Base-by-base conservation (phyloP, 2,113 vertebrate species). In the Megaleporinus macrocephalus region DNA sequence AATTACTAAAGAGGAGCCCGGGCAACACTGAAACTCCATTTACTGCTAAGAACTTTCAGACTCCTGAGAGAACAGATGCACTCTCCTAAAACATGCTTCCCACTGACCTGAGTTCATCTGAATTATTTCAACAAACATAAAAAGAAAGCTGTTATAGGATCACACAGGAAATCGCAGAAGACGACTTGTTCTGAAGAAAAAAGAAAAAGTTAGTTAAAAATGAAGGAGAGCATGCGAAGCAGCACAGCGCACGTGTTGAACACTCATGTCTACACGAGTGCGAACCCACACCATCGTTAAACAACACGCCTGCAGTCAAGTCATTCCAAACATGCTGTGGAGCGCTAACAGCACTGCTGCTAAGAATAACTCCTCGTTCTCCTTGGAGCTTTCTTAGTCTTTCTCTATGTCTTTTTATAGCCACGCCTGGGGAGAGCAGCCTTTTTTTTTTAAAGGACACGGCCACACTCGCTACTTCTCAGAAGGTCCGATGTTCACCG, bases 321-420 rank as follows among this genome's bases (percentile, higher is more conserved):
- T 86, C 81, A 76, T 90, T 78, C 76, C 68, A 86, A 85, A 76
- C 84, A 80, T 55, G 73, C 72, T 87, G 83, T 65, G 73, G 84
- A 89, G 85, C 81, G 49, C 81, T 88, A 86, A 83, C 88, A 80
- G 68, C 62, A 84, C 76, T 51, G 36, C 20, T 84, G 59, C 92
- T 94, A 92, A 84, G 86, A 93, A 93, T 93, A 93, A 87, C 86
- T 0, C 1, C 12, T 13, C 13, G 49, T 78, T 86, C 88, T 81
- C 88, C 87, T 86, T 75, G 0, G 75, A 81, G 85, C 79, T 41
- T 84, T 55, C 57, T 86, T 83, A 73, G 84, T 86, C 83, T 88
- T 88, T 51, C 84, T 55, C 83, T 79, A 51, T 71, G 86, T 88
- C 91, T 93, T 86, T 86, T 90, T 89, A 91, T 93, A 94, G 92